Evolutionary conservation across 2,113 vertebrate species (phyloP).

Genomic region (Madoqua kirkii): DNA sequence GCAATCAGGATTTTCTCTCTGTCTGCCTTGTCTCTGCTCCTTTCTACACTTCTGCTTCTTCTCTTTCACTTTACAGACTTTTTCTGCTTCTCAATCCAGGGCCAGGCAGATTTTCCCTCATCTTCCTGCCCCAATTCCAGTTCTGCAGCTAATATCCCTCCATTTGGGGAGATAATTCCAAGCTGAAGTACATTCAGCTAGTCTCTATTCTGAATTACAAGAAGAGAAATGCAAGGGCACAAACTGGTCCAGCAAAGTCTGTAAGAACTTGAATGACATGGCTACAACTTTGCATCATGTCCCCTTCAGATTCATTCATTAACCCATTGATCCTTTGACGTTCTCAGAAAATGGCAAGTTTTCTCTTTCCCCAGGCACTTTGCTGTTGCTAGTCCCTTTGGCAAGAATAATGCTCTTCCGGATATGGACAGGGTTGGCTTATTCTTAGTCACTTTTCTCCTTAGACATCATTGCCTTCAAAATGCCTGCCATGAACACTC

Average conservation of each 20-base stretch:
- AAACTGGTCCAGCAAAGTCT: fast-evolving
- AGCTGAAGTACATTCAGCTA: not conserved
- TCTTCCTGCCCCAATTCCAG: not conserved
- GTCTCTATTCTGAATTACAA: not conserved
- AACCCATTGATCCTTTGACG: too few relatives aligned
- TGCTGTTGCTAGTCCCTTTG: not conserved
- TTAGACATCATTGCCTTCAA: not conserved
- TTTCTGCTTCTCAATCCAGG: not conserved
- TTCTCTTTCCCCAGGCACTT: not conserved
- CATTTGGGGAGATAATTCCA: not conserved
- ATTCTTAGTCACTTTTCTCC: not conserved
- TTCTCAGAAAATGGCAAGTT: not conserved
- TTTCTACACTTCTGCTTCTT: not conserved
- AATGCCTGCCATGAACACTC: not conserved
- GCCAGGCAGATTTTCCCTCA: not conserved
- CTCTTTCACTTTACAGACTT: not conserved
- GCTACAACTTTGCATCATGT: too few relatives aligned
- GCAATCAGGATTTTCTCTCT: not conserved
- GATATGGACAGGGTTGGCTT: not conserved
- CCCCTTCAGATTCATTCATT: not conserved
- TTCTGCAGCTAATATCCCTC: not conserved
- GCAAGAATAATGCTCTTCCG: not conserved
- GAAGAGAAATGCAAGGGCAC: not conserved
- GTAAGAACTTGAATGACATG: not conserved
- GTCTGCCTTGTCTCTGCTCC: not conserved